phyloP scores from a whole-genome alignment of 2,797 vertebrate genomes.

The Orientallactaga sibirica region DNA sequence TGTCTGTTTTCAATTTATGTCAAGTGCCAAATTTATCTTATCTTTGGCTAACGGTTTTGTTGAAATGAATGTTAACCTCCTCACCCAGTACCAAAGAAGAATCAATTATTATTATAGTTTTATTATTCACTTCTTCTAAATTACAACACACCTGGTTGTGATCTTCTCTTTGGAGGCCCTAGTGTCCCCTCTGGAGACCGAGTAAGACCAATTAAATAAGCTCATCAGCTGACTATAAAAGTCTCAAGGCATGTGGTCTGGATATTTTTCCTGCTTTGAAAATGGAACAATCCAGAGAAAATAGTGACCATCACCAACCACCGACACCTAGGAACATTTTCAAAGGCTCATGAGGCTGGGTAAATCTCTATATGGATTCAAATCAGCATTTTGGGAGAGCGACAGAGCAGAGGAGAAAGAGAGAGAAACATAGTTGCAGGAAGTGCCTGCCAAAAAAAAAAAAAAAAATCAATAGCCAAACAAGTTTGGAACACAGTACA shows the following conservation, averaged over 20 bases:
- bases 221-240: neutral
- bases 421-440: neutral
- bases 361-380: neutral
- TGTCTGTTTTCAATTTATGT: conserved; percentile 18
- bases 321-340: neutral
- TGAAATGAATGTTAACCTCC: neutral
- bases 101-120: neutral
- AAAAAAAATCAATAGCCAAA: neutral
- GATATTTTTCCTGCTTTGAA: neutral
- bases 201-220: neutral
- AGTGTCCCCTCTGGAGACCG: neutral
- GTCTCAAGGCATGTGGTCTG: neutral
- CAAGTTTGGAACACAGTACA: neutral
- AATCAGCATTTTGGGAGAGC: neutral
- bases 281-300: neutral
- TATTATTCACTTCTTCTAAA: conserved; percentile 37
- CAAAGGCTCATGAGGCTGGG: neutral
- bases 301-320: neutral
- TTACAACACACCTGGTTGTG: conserved; percentile 16
- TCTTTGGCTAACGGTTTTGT: neutral
- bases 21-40: conserved; percentile 12
- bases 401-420: no score
- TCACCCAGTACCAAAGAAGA: neutral
- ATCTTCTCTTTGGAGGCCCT: neutral
- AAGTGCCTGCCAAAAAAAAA: neutral